A percentile compares a stretch with the other conserved stretches of the same genome.
Evolutionary conservation across 2,888 invertebrate genomes (phyloP).

Genomic region (Epistrophe eligans): DNA sequence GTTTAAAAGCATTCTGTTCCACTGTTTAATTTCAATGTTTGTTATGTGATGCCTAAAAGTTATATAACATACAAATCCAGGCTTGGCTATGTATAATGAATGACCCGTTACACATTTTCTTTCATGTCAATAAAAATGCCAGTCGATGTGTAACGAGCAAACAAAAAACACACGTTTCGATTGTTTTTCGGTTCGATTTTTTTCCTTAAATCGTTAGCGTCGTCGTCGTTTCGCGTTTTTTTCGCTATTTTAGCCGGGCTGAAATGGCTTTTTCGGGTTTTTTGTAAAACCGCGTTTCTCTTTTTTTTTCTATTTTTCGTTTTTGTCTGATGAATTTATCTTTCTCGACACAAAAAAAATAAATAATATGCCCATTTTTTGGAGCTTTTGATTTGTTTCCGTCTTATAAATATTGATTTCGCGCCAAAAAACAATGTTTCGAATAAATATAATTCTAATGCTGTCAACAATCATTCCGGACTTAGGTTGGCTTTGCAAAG

Average conservation of each 20-base stretch:
- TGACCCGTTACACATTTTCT: constrained; percentile 4
- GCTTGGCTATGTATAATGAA: too few species aligned
- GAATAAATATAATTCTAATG: constrained; percentile 56
- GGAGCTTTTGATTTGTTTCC: constrained; percentile 8
- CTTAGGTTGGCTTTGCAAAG: constrained; percentile 45
- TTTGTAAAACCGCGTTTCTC: constrained; percentile 8
- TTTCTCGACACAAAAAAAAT: not conserved
- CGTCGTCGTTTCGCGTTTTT: constrained; percentile 22
- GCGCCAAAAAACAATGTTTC: constrained; percentile 39
- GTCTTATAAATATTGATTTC: constrained; percentile 12
- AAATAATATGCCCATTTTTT: not conserved
- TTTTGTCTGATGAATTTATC: not conserved
- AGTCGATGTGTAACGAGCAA: constrained; percentile 28
- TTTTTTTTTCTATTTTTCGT: not conserved
- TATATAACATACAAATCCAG: not conserved
- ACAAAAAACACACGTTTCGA: not conserved
- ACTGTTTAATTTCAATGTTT: not conserved
- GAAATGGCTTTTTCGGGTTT: constrained; percentile 24
- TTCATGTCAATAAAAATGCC: constrained; percentile 11
- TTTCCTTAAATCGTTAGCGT: constrained; percentile 8
- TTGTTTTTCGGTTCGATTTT: constrained; percentile 20
- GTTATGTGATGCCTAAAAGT: not conserved
- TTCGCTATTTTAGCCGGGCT: constrained; percentile 29
- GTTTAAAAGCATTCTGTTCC: not conserved
- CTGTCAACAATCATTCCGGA: constrained; percentile 60